phyloP scores from a whole-genome alignment of 2,113 vertebrate species.

The Scopus umbretta region DNA sequence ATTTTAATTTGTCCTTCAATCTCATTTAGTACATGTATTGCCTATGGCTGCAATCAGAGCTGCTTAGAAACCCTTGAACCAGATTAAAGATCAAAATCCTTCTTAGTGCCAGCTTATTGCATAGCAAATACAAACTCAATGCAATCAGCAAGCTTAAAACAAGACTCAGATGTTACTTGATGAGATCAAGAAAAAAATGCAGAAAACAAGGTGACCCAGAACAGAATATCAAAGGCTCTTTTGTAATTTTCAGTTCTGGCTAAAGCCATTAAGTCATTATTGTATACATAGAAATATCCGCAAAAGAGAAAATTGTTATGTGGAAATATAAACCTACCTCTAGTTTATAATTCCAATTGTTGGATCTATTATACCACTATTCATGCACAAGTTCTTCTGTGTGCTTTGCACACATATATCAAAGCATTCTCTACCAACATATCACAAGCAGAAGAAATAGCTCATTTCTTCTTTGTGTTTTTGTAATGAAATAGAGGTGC shows the following conservation, averaged over 20 bases:
- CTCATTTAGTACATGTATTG: conserved; percentile 61
- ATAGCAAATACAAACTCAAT: conserved; percentile 62
- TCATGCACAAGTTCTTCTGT: neutral
- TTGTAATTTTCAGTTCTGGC: neutral
- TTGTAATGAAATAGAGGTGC: neutral
- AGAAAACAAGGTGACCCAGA: conserved; percentile 67
- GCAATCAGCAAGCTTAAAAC: conserved; percentile 62
- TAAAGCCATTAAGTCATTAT: neutral
- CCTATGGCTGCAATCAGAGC: conserved; percentile 62
- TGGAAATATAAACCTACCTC: neutral
- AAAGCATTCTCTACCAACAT: neutral
- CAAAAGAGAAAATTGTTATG: neutral
- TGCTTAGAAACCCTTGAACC: conserved; percentile 63
- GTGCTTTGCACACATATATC: neutral
- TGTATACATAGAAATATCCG: neutral
- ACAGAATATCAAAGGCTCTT: neutral
- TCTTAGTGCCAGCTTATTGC: conserved; percentile 68
- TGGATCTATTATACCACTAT: neutral
- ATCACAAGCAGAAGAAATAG: neutral
- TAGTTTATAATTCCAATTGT: neutral
- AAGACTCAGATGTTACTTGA: conserved; percentile 40
- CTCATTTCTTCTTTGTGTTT: neutral
- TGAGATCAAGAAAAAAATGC: conserved; percentile 56
- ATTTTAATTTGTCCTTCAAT: conserved; percentile 71
- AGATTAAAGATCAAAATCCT: conserved; percentile 75